phyloP scores from a whole-genome alignment of 2,888 invertebrate species.

The Salpingus planirostris region DNA sequence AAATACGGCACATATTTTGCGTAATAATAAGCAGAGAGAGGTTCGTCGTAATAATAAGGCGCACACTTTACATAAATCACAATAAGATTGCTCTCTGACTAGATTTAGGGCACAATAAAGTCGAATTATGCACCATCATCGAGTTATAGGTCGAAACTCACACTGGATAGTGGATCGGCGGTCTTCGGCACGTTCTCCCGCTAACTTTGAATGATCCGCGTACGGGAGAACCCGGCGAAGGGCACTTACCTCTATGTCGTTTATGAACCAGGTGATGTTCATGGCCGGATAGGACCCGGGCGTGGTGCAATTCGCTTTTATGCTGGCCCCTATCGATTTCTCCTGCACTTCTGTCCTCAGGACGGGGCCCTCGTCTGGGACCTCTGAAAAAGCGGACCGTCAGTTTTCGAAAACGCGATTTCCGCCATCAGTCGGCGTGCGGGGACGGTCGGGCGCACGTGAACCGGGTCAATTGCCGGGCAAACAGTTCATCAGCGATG shows the following conservation, averaged over 20 bases:
- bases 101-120: too few species aligned
- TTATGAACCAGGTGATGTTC: slow-evolving; percentile 49
- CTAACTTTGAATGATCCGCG: too few species aligned
- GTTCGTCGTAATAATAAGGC: too few species aligned
- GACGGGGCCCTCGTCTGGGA: slow-evolving; percentile 46
- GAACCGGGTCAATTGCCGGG: too few species aligned
- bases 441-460: too few species aligned
- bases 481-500: slow-evolving; percentile 20
- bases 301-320: slow-evolving; percentile 47
- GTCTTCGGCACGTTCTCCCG: too few species aligned
- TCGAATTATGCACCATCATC: too few species aligned
- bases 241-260: slow-evolving; percentile 46
- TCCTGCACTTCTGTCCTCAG: slow-evolving; percentile 46
- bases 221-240: too few species aligned
- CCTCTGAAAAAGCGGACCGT: slow-evolving; percentile 33
- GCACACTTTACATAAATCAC: too few species aligned
- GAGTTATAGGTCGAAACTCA: too few species aligned
- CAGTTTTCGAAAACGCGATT: not conserved
- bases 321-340: slow-evolving; percentile 44
- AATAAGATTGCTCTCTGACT: too few species aligned
- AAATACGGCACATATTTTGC: not conserved
- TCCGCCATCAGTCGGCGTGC: not conserved
- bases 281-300: slow-evolving; percentile 48
- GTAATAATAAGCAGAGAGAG: not conserved
- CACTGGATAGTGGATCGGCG: too few species aligned